These are phyloP conservation scores for Rotaria magnacalcarata DNA, from an alignment of 2,888 invertebrate genomes.

Conservation along the genomic window DNA sequence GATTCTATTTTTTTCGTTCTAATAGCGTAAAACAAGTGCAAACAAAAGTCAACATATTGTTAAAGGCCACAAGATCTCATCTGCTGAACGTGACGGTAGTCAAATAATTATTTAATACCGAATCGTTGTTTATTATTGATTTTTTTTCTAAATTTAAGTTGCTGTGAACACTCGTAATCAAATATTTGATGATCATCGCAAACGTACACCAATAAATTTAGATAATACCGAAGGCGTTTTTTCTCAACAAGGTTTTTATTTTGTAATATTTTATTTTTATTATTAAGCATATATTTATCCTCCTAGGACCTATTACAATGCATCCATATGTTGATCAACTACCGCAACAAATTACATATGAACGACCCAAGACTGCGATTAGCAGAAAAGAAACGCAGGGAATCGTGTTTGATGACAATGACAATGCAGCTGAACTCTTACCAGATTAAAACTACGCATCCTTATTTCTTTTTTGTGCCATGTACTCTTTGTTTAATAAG, in stretches of 20 bases:
- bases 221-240: constrained; percentile 16
- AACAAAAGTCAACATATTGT: constrained; percentile 40
- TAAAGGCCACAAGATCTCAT: constrained; percentile 43
- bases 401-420: constrained; percentile 15
- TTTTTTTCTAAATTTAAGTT: not conserved
- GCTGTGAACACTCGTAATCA: not conserved
- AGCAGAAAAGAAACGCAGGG: constrained; percentile 28
- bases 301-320: not conserved
- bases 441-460: not conserved
- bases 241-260: not conserved
- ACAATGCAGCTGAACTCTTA: constrained; percentile 26
- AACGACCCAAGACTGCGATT: constrained; percentile 14
- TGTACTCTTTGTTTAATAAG: not conserved
- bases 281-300: not conserved
- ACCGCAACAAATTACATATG: not conserved
- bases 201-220: not conserved
- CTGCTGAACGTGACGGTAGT: not conserved
- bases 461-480: too few species aligned
- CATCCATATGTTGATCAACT: not conserved
- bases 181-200: not conserved
- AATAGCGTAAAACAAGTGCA: constrained; percentile 38
- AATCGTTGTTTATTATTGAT: not conserved
- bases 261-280: not conserved
- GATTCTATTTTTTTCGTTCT: not conserved
- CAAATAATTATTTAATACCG: too few species aligned